Evolutionary conservation across 2,888 invertebrate genomes (phyloP).

Genomic region (Hyalella azteca): DNA sequence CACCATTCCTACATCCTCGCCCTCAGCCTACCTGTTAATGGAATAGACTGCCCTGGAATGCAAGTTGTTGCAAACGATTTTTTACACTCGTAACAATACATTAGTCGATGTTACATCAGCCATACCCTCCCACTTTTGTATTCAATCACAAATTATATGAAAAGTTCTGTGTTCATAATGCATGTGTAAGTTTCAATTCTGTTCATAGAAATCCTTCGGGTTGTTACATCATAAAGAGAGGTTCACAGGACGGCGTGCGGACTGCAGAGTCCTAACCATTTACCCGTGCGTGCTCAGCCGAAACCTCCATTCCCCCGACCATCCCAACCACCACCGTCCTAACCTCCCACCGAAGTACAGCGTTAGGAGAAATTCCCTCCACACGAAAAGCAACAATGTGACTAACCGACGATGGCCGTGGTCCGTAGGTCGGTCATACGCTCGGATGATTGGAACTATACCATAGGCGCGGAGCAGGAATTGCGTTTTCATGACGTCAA

Average conservation of each 20-base stretch:
- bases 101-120: too few species aligned
- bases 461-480: too few species aligned
- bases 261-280: background rate
- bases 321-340: background rate
- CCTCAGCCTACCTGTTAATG: background rate
- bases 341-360: background rate
- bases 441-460: too few species aligned
- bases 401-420: too few species aligned
- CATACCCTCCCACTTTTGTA: background rate
- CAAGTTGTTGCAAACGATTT: background rate
- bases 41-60: background rate
- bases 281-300: conserved; percentile 33
- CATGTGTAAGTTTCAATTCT: background rate
- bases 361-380: background rate
- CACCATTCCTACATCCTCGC: background rate
- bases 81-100: too few species aligned
- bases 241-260: background rate
- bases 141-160: background rate
- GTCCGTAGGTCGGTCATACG: too few species aligned
- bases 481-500: too few species aligned
- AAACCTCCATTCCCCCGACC: background rate
- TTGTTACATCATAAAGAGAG: too few species aligned
- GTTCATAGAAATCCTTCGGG: too few species aligned
- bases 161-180: background rate
- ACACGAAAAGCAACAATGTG: too few species aligned